phyloP scores from a whole-genome alignment of 92 coral and sea anemone species.

The Hydrozoanthus gracilis region DNA sequence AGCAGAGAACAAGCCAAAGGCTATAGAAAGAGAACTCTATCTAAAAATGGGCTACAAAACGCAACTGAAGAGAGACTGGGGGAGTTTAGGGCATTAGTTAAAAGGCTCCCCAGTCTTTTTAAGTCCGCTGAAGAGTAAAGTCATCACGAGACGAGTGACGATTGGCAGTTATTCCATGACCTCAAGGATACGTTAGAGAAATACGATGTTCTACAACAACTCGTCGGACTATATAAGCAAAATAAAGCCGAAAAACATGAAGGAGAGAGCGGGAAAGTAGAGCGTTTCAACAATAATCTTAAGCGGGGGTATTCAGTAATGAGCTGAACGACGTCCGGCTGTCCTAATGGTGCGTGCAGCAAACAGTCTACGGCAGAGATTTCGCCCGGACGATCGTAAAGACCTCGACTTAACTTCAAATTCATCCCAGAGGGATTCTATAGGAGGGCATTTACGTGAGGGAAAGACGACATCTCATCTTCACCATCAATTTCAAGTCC shows the following conservation, averaged over 20 bases:
- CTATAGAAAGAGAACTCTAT: slow-evolving; percentile 1
- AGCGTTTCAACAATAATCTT: not conserved
- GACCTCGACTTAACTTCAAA: slow-evolving; percentile 18
- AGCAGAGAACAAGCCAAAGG: not conserved
- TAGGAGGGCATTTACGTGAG: not conserved
- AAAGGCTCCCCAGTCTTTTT: slow-evolving; percentile 14
- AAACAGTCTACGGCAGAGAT: not conserved
- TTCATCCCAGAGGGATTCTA: not conserved
- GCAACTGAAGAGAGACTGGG: slow-evolving; percentile 1
- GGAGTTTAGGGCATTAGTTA: not conserved
- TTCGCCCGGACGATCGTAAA: not conserved
- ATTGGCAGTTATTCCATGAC: slow-evolving; percentile 9
- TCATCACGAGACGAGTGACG: slow-evolving; percentile 13
- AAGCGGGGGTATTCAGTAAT: slow-evolving; percentile 7
- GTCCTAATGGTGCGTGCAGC: not conserved
- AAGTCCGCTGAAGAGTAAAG: slow-evolving; percentile 27
- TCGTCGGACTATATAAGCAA: slow-evolving; percentile 7
- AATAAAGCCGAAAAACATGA: slow-evolving; percentile 11
- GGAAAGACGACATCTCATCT: not conserved
- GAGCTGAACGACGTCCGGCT: too few relatives aligned
- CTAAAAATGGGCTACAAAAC: slow-evolving; percentile 2
- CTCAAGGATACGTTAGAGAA: slow-evolving; percentile 11
- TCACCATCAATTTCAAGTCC: slow-evolving; percentile 1
- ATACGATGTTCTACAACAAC: slow-evolving; percentile 13
- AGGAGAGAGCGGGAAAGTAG: slow-evolving; percentile 26